Evolutionary conservation across 2,797 vertebrate species (phyloP).

Genomic region (Eulemur mongoz): DNA sequence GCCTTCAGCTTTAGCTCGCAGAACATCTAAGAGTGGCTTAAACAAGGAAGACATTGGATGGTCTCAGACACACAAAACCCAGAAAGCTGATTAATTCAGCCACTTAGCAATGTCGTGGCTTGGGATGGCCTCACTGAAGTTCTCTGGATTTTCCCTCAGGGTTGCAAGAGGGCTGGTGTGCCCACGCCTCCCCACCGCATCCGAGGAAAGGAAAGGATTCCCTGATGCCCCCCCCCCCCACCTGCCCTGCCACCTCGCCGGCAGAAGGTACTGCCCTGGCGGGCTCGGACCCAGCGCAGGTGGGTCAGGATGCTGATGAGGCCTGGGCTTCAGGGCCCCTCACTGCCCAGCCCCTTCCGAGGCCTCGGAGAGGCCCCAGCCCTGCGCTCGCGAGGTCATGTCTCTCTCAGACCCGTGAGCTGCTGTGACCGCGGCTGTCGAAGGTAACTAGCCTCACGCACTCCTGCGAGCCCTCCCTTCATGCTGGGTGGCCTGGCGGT

Average conservation of each 20-base stretch:
- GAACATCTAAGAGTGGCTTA: background rate
- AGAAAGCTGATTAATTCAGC: background rate
- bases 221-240: no score
- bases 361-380: background rate
- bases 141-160: background rate
- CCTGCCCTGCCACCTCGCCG: no score
- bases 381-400: fast-evolving
- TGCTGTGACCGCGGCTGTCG: no score
- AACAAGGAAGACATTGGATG: background rate
- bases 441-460: no score
- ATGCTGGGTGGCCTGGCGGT: no score
- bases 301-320: background rate
- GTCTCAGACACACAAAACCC: background rate
- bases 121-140: background rate
- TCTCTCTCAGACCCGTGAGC: no score
- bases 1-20: background rate
- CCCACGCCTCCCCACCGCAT: background rate
- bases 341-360: background rate
- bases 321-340: background rate
- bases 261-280: no score
- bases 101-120: background rate
- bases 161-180: background rate
- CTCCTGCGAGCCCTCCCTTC: no score
- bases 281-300: background rate
- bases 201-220: background rate